phyloP scores from a whole-genome alignment of 2,113 vertebrate genomes.

The Motacilla tschutschensis region DNA sequence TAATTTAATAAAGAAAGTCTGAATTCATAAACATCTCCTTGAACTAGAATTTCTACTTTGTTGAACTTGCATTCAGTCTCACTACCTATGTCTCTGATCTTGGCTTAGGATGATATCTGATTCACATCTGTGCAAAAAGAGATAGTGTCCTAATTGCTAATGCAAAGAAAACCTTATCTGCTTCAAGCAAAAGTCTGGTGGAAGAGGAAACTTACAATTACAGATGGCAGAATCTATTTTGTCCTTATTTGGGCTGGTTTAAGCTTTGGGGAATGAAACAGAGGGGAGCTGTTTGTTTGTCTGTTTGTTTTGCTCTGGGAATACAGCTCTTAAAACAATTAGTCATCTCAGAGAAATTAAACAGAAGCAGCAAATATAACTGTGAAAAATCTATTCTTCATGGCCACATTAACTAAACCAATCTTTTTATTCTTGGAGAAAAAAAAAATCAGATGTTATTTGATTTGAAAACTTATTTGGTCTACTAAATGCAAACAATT shows the following conservation, averaged over 20 bases:
- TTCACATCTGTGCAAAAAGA: constrained; percentile 50
- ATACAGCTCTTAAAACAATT: constrained; percentile 42
- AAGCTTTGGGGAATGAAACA: background rate
- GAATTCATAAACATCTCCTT: constrained; percentile 38
- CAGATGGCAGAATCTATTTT: constrained; percentile 29
- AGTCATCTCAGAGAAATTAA: constrained; percentile 55
- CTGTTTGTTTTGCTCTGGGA: constrained; percentile 25
- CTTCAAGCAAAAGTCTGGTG: constrained; percentile 27
- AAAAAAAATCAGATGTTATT: background rate
- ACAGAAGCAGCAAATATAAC: constrained; percentile 8
- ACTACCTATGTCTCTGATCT: constrained; percentile 56
- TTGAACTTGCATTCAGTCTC: constrained; percentile 47
- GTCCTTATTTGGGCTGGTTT: constrained; percentile 11
- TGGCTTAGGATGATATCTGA: constrained; percentile 58
- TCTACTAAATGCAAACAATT: background rate
- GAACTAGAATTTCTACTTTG: constrained; percentile 43
- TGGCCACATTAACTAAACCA: constrained; percentile 1
- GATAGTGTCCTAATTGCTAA: constrained; percentile 55
- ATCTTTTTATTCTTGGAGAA: background rate
- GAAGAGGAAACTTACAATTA: background rate
- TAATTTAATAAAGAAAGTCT: constrained; percentile 49
- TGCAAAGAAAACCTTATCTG: constrained; percentile 51
- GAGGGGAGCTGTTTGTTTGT: background rate
- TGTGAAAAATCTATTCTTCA: constrained; percentile 38
- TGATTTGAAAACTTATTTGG: background rate